These are phyloP conservation scores for Melanotaenia trifasciata DNA, from an alignment of 2,797 vertebrate genomes.

Conservation along the genomic window DNA sequence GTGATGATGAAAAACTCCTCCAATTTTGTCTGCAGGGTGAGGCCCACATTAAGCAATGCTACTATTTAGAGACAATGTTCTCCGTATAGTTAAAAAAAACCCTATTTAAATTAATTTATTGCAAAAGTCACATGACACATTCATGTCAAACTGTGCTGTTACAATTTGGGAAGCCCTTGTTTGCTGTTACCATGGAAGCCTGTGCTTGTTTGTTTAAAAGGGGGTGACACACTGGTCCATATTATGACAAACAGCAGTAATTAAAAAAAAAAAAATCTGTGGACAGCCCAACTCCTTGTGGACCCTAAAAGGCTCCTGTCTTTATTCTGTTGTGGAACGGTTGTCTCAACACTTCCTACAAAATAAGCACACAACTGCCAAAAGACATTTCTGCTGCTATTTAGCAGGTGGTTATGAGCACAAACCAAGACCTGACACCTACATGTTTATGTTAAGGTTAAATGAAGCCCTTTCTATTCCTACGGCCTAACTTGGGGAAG, in stretches of 20 bases:
- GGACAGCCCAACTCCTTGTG: constrained; percentile 40
- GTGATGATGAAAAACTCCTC: constrained; percentile 44
- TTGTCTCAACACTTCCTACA: constrained; percentile 61
- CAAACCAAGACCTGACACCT: constrained; percentile 50
- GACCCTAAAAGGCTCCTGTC: constrained; percentile 50
- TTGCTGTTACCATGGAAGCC: constrained; percentile 67
- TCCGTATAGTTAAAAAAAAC: constrained; percentile 29
- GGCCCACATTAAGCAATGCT: constrained; percentile 47
- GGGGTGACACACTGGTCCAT: constrained; percentile 60
- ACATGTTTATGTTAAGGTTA: constrained; percentile 58
- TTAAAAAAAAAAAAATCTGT: constrained; percentile 45
- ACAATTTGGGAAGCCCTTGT: constrained; percentile 55
- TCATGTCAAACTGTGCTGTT: constrained; percentile 35
- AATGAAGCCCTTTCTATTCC: constrained; percentile 64
- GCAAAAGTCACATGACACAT: not conserved
- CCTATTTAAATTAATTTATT: constrained; percentile 44
- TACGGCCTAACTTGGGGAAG: constrained; percentile 30
- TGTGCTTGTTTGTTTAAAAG: constrained; percentile 63
- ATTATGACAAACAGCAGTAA: constrained; percentile 66
- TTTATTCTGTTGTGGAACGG: constrained; percentile 55
- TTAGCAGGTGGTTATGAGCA: constrained; percentile 41
- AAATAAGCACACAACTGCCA: constrained; percentile 62
- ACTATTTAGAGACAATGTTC: constrained; percentile 38
- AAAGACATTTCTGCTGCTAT: constrained; percentile 54
- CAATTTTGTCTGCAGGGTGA: constrained; percentile 43